Conservation (phyloP, 2,888 invertebrate genomes). For the Galerucella pusilla region DNA sequence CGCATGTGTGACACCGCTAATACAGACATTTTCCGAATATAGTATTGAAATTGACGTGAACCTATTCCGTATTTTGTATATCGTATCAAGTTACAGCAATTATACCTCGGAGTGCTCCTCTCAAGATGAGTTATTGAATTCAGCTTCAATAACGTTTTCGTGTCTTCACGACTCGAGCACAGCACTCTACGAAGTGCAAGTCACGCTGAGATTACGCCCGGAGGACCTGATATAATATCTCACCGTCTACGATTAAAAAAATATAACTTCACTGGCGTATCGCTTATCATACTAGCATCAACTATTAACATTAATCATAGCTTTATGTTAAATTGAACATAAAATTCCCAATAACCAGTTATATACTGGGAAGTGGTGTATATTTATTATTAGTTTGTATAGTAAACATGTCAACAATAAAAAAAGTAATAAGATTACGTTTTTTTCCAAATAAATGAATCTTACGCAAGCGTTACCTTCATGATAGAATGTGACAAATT, state of each 20-base stretch:
- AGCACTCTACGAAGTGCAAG: slow-evolving; percentile 38
- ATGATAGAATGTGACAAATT: no score
- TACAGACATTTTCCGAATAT: not conserved
- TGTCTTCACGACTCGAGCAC: slow-evolving; percentile 37
- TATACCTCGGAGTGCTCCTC: slow-evolving; percentile 28
- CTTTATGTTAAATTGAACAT: not conserved
- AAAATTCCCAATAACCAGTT: not conserved
- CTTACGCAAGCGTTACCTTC: no score
- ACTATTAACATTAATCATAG: not conserved
- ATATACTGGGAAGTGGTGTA: not conserved
- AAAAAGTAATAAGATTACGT: no score
- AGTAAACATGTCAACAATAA: no score
- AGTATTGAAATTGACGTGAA: slow-evolving; percentile 21
- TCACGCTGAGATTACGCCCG: slow-evolving; percentile 44
- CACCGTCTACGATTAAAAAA: slow-evolving; percentile 35
- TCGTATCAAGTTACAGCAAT: slow-evolving; percentile 32
- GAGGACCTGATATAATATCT: slow-evolving; percentile 40
- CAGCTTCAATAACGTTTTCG: slow-evolving; percentile 37
- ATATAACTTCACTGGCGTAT: slow-evolving; percentile 22
- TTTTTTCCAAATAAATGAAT: no score
- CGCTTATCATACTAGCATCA: slow-evolving; percentile 1
- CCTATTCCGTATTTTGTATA: slow-evolving; percentile 13
- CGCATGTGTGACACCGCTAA: not conserved
- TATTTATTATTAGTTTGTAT: not conserved
- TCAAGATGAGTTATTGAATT: slow-evolving; percentile 36